phyloP scores from a whole-genome alignment of 2,888 invertebrate species.

The Crocallis elinguaria region DNA sequence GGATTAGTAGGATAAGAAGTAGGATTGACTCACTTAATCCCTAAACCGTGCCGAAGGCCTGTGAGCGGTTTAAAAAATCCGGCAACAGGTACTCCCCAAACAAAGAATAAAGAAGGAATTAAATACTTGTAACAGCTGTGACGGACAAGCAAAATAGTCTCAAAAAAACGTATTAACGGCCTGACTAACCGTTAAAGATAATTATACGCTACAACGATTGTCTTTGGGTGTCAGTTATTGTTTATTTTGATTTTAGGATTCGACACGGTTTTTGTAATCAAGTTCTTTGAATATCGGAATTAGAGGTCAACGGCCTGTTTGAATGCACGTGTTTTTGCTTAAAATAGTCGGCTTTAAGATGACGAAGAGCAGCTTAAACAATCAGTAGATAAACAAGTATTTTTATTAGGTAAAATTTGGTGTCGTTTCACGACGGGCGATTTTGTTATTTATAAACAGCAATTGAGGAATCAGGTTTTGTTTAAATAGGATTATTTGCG shows the following conservation, averaged over 20 bases:
- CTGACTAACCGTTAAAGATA: slow-evolving; percentile 39
- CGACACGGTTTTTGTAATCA: slow-evolving; percentile 27
- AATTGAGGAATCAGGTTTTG: not conserved
- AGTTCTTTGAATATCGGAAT: slow-evolving; percentile 23
- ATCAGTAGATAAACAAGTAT: slow-evolving; percentile 9
- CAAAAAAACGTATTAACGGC: slow-evolving; percentile 10
- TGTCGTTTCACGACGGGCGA: slow-evolving; percentile 1
- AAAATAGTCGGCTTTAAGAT: slow-evolving; percentile 13
- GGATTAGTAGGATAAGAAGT: no score
- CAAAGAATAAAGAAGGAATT: no score
- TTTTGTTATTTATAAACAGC: slow-evolving; percentile 11
- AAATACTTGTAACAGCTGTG: slow-evolving; percentile 1
- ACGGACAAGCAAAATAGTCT: slow-evolving; percentile 1
- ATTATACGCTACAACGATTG: slow-evolving; percentile 41
- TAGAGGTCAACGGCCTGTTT: slow-evolving; percentile 33
- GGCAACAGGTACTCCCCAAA: no score
- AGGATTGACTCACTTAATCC: no score
- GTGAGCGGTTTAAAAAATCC: no score
- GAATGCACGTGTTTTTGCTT: slow-evolving; percentile 25
- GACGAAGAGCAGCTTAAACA: slow-evolving; percentile 3
- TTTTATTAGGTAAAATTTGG: not conserved
- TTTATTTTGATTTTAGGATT: slow-evolving; percentile 31
- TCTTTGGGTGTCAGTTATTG: slow-evolving; percentile 33
- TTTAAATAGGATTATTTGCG: not conserved
- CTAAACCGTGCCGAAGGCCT: no score